Percentiles rank a stretch among this genome's conserved stretches.
phyloP scores from a whole-genome alignment of 2,113 vertebrate species.

The Canis aureus region DNA sequence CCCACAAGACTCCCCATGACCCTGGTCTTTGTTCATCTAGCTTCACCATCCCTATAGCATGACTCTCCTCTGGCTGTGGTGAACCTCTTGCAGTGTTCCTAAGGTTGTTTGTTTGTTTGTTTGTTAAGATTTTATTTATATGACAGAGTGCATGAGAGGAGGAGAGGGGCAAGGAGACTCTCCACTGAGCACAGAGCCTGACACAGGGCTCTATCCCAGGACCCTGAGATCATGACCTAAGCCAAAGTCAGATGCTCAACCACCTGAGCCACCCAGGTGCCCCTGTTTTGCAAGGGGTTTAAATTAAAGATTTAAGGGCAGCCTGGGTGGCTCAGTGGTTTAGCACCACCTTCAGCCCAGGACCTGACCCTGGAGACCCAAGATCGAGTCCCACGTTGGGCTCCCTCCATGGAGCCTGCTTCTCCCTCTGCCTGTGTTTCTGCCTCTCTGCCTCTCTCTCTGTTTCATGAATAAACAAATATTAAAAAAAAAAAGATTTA shows the following conservation, averaged over 20 bases:
- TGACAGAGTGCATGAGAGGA: not conserved
- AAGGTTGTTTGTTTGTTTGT: not conserved
- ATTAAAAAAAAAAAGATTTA: not conserved
- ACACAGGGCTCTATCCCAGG: not conserved
- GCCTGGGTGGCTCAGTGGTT: too few species aligned
- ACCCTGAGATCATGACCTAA: not conserved
- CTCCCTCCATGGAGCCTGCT: too few species aligned
- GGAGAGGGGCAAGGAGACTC: not conserved
- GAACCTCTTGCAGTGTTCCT: too few species aligned
- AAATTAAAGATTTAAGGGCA: not conserved
- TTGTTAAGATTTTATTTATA: not conserved
- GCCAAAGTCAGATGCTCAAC: not conserved
- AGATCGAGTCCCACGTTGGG: too few species aligned
- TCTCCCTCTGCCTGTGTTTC: too few species aligned
- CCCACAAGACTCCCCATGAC: not conserved
- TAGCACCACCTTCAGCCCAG: too few species aligned
- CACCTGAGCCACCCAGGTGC: not conserved
- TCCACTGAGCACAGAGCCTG: not conserved
- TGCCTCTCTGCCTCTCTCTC: too few species aligned
- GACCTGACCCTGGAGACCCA: too few species aligned
- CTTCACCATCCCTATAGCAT: not conserved
- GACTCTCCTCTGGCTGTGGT: not conserved
- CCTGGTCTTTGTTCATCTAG: not conserved
- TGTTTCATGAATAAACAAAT: too few species aligned
- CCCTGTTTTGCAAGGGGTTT: not conserved